Conservation (phyloP, 2,888 invertebrate species). For the Odontomyia ornata region DNA sequence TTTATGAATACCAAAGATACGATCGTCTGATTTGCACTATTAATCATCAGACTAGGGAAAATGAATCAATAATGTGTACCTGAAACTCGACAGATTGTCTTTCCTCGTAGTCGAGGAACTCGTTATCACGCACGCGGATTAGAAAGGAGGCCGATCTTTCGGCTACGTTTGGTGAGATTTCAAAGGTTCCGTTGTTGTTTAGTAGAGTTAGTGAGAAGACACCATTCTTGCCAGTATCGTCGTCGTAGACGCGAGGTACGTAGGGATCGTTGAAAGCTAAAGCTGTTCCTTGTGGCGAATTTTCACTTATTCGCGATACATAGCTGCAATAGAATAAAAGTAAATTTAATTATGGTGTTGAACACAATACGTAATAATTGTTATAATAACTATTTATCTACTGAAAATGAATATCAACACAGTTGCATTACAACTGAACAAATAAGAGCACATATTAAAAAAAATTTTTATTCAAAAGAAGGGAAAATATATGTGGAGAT, state of each 20-base stretch:
- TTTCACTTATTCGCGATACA: conserved; percentile 80
- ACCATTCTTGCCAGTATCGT: conserved; percentile 83
- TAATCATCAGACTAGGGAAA: background rate
- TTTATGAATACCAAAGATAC: background rate
- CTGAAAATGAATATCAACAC: background rate
- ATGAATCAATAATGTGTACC: conserved; percentile 62
- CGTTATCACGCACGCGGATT: conserved; percentile 83
- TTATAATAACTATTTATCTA: background rate
- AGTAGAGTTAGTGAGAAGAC: conserved; percentile 80
- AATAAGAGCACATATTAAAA: too few relatives aligned
- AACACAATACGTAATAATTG: too few relatives aligned
- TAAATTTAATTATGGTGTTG: background rate
- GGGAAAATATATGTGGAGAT: too few relatives aligned
- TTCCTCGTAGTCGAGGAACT: conserved; percentile 85
- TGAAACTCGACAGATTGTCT: conserved; percentile 78
- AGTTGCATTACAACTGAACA: too few relatives aligned
- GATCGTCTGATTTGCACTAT: background rate
- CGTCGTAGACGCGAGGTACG: conserved; percentile 77
- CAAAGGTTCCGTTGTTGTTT: conserved; percentile 88
- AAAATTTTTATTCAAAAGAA: too few relatives aligned
- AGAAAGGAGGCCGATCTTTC: conserved; percentile 81
- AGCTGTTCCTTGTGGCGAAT: conserved; percentile 81
- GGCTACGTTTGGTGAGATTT: conserved; percentile 83
- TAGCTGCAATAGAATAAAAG: conserved; percentile 70
- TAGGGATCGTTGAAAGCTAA: conserved; percentile 77